Evolutionary conservation across 2,113 vertebrate species (phyloP), one percentile per base, ranked within the genome.

Genomic region (Mixornis gularis): DNA sequence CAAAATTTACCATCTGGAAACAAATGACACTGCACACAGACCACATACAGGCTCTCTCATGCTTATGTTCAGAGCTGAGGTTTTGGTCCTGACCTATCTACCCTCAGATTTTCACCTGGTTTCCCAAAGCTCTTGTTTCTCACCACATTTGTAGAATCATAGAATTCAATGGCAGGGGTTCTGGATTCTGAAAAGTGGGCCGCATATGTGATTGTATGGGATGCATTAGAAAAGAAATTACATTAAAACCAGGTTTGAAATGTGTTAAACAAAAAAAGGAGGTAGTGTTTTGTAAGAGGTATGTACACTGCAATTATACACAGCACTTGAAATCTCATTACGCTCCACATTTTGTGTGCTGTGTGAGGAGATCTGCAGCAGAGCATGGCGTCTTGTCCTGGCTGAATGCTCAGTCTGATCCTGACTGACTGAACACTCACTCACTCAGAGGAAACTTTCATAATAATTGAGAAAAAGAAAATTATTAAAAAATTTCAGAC

Each of bases 191-290:
- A 41, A 83, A 90, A 65, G 9, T 38, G 17, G 9, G 8, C 4
- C 30, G 55, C 82, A 51, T 14, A 1, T 20, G 7, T 3, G 1
- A 4, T 43, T 90, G 22, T 6, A 1, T 8, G 4, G 27, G 15
- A 51, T 66, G 8, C 6, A 48, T 63, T 51, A 78, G 64, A 73
- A 73, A 80, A 73, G 6, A 2, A 77, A n/a, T 46, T 32, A 36
- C 10, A 55, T 52, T 46, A 51, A 85, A 90, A 46, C 1, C 55
- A 66, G 8, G 5, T 38, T 85, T 82, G 41, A 56, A 85, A 43
- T 65, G 9, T 38, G 34, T 73, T 43, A 10, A 56, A 40, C 29
- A 64, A 60, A 81, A 81, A 78, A 64, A 60, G 8, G 7, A 79
- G 6, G 38, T n/a, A 40, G 10, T 3, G 3, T 63, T 87, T 91